Percentiles rank a stretch among this genome's conserved stretches.
Conservation (phyloP, 1,140 invertebrate species). For the Zaprionus taronus region DNA sequence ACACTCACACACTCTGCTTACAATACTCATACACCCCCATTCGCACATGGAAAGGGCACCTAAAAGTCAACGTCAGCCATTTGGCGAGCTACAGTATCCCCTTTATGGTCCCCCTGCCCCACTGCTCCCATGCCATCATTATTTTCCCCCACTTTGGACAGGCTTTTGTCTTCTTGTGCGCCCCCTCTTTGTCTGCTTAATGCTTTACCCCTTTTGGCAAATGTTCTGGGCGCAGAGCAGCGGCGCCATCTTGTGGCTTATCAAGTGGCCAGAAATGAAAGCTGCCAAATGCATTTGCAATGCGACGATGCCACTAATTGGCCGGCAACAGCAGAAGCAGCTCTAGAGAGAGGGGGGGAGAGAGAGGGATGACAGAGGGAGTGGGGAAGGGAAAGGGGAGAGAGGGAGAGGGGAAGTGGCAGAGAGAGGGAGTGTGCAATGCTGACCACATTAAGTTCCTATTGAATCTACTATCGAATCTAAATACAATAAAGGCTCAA, state of each 20-base stretch:
- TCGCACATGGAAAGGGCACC: neutral
- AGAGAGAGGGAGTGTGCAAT: too few species aligned
- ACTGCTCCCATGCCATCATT: neutral
- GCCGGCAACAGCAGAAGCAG: neutral
- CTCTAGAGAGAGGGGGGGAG: neutral
- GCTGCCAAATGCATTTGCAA: conserved; percentile 10
- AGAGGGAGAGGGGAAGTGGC: neutral
- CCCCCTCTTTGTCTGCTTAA: neutral
- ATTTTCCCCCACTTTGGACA: neutral
- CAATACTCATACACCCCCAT: neutral
- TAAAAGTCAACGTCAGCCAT: conserved; percentile 48
- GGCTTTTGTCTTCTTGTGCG: conserved; percentile 19
- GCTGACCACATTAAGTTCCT: too few species aligned
- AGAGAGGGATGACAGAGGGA: neutral
- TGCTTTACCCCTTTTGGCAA: neutral
- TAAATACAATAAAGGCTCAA: too few species aligned
- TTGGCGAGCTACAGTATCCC: conserved; percentile 25
- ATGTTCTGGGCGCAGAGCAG: neutral
- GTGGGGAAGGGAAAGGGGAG: neutral
- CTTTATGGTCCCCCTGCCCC: too few species aligned
- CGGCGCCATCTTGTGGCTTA: conserved; percentile 69
- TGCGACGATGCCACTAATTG: conserved; percentile 1
- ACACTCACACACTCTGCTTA: neutral
- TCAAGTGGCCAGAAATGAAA: conserved; percentile 53
- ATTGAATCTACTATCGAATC: too few species aligned